These are phyloP conservation scores for Spizaetus ornatus DNA, from an alignment of 2,113 vertebrate species.

Conservation along the genomic window DNA sequence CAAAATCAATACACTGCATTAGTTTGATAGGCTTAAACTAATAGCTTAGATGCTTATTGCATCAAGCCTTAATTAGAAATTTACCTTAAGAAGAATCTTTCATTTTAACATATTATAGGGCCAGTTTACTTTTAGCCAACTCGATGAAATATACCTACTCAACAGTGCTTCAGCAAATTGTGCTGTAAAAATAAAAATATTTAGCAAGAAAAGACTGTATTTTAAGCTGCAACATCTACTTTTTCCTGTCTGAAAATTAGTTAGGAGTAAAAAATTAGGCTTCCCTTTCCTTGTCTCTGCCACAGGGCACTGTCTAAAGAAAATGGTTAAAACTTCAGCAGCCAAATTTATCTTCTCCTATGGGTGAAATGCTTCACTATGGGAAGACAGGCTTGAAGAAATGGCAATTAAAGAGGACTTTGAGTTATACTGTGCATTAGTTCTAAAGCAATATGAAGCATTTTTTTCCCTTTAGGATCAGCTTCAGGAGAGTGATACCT, in stretches of 20 bases:
- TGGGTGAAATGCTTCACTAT: not conserved
- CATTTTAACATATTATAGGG: not conserved
- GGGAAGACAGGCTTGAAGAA: slow-evolving; percentile 21
- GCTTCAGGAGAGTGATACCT: not conserved
- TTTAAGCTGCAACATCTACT: not conserved
- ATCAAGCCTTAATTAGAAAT: not conserved
- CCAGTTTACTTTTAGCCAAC: not conserved
- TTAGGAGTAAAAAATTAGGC: not conserved
- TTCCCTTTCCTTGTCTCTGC: not conserved
- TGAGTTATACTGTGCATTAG: slow-evolving; percentile 15
- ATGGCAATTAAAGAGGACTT: slow-evolving; percentile 24
- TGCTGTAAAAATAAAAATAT: not conserved
- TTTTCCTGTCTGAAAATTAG: not conserved
- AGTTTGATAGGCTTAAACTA: not conserved
- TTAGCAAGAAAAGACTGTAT: not conserved
- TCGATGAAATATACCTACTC: not conserved
- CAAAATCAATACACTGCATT: not conserved
- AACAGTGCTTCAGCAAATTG: not conserved
- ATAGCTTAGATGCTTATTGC: not conserved
- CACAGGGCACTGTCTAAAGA: not conserved
- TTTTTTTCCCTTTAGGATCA: not conserved
- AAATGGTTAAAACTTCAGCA: not conserved
- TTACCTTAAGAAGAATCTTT: not conserved
- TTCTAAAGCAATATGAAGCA: not conserved
- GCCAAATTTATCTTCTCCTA: not conserved